Base-by-base conservation (phyloP, 2,113 vertebrate species). In the Prinia subflava region DNA sequence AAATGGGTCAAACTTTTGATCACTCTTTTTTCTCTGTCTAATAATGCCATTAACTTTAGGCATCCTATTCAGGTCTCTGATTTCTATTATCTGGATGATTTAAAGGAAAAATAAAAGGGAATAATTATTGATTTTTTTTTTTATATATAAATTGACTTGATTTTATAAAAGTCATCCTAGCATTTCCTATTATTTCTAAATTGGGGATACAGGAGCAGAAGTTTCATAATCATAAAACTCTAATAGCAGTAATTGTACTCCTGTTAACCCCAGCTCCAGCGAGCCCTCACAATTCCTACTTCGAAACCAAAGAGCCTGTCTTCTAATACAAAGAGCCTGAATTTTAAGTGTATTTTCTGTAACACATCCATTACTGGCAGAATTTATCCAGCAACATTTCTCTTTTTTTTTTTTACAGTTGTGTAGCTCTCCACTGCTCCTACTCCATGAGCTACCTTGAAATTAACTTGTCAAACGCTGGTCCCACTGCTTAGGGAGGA, bases 371-470 rank as follows among this genome's bases (percentile, higher is more conserved):
- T 92, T 96, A 92, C 85, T 92, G 75, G 70, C 75, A 73, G 84
- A 91, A 85, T 89, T 95, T 92, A 94, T 71, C 67, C 89, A 89
- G 88, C 64, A 81, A 90, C 35, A 23, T 83, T 85, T 76, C 24
- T 39, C 25, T 41, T n/a, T n/a, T 39, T 39, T 75, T 76, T 83
- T 83, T 83, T 89, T 79, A 80, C 78, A 90, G n/a, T 80, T 92
- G 35, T 83, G 56, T 90, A 90, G 68, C 68, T 95, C 92, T 83
- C 41, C 2, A 4, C 91, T 83, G 63, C 55, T 83, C 67, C 70
- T 90, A 39, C 68, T 95, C 63, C 71, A 60, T 35, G 85, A 97
- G 85, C 89, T 95, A 93, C 94, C 96, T 96, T 78, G 91, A 95
- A 95, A 96, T 95, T 88, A 87, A 86, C 87, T 95, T 96, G 87